phyloP scores from a whole-genome alignment of 2,113 vertebrate species.

The Oncorhynchus masou region DNA sequence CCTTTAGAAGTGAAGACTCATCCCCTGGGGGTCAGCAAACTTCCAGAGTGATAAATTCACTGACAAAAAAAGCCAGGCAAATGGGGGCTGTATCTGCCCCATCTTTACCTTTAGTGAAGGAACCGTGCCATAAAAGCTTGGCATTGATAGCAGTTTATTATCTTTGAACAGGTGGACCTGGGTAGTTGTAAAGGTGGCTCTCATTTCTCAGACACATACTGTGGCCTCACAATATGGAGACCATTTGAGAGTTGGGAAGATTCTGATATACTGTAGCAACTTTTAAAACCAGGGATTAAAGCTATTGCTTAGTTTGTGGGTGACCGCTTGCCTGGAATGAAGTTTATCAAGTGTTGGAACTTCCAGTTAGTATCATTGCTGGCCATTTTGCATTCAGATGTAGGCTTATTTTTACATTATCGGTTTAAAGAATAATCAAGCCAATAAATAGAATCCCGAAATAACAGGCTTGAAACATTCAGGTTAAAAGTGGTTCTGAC shows the following conservation, averaged over 20 bases:
- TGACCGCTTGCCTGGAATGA: no score
- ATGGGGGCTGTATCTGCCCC: slow-evolving; percentile 35
- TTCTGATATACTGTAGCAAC: slow-evolving; percentile 38
- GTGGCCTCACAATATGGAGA: slow-evolving; percentile 42
- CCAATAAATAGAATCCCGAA: no score
- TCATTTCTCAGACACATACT: slow-evolving; percentile 36
- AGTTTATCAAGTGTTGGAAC: background rate
- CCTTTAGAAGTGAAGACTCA: slow-evolving; percentile 67
- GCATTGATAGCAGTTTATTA: slow-evolving; percentile 74
- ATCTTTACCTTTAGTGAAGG: slow-evolving; percentile 50
- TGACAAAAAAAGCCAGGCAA: slow-evolving; percentile 48
- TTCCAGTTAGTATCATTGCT: background rate
- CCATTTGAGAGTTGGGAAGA: slow-evolving; percentile 63
- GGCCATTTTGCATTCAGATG: no score
- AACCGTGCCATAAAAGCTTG: slow-evolving; percentile 66
- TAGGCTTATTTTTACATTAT: no score
- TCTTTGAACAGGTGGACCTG: slow-evolving; percentile 74
- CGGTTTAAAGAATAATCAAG: no score
- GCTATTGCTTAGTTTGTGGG: slow-evolving; percentile 49
- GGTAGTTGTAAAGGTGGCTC: slow-evolving; percentile 45
- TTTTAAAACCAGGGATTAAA: slow-evolving; percentile 51
- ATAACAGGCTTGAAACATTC: background rate
- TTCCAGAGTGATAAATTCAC: slow-evolving; percentile 67
- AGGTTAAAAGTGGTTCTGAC: no score
- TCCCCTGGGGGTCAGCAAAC: slow-evolving; percentile 55